Conservation (phyloP, 2,797 vertebrate genomes). For the Labroides dimidiatus region DNA sequence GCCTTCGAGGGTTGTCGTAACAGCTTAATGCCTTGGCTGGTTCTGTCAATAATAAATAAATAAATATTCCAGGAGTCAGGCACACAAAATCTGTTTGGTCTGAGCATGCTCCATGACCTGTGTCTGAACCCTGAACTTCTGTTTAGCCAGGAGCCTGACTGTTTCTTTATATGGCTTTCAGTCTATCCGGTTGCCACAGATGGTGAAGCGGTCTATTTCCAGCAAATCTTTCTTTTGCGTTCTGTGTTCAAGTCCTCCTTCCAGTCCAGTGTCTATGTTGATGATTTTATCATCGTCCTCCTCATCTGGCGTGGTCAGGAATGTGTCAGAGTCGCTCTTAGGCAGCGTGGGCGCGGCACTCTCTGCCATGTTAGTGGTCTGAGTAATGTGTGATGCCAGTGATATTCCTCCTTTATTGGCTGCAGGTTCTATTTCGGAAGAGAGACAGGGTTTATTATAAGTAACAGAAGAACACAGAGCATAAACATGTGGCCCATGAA, state of each 20-base stretch:
- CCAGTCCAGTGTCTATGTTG: slow-evolving; percentile 82
- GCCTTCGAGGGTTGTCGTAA: slow-evolving; percentile 53
- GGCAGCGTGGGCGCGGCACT: slow-evolving; percentile 83
- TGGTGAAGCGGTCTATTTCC: slow-evolving; percentile 99
- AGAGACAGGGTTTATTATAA: slow-evolving; percentile 23
- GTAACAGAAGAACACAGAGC: background rate
- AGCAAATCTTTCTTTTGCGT: slow-evolving; percentile 95
- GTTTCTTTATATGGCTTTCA: slow-evolving; percentile 75
- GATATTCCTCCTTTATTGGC: slow-evolving; percentile 80
- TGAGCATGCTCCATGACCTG: slow-evolving; percentile 60
- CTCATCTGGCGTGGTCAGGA: slow-evolving; percentile 95
- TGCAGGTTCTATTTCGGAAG: slow-evolving; percentile 75
- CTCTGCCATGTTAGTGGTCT: slow-evolving; percentile 83
- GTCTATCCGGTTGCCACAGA: slow-evolving; percentile 98
- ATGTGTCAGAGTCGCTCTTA: slow-evolving; percentile 92
- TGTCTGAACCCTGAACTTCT: slow-evolving; percentile 68
- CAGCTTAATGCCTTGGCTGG: slow-evolving; percentile 73
- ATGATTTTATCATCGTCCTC: slow-evolving; percentile 87
- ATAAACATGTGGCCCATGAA: background rate
- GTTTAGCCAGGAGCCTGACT: slow-evolving; percentile 39
- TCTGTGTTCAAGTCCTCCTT: slow-evolving; percentile 88
- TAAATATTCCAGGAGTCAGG: slow-evolving; percentile 88
- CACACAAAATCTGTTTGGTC: slow-evolving; percentile 55
- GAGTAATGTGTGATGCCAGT: slow-evolving; percentile 83
- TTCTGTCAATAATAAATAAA: slow-evolving; percentile 86